Conservation (phyloP, 2,113 vertebrate species). For the Eira barbara region DNA sequence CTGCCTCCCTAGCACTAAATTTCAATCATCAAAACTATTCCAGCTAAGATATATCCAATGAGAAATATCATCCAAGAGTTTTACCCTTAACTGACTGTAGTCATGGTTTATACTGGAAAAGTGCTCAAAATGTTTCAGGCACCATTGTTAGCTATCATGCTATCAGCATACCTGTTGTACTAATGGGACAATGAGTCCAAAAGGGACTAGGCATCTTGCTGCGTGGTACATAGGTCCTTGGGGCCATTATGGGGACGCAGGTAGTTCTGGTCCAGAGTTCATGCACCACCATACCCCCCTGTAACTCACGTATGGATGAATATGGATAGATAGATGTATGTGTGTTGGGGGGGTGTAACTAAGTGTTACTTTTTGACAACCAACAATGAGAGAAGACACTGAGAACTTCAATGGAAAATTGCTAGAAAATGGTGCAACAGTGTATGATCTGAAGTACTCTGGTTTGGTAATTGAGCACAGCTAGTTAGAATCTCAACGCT, state of each 20-base stretch:
- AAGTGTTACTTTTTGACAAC: background rate
- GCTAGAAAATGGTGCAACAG: background rate
- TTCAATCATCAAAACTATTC: background rate
- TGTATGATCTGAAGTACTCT: background rate
- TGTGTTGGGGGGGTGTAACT: fast-evolving
- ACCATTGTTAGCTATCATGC: background rate
- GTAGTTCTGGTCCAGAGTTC: background rate
- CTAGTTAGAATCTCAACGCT: background rate
- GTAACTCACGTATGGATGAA: background rate
- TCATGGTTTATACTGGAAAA: background rate
- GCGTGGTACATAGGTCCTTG: no score
- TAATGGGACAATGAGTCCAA: background rate
- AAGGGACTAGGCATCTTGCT: background rate
- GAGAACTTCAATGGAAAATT: background rate
- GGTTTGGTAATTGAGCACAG: background rate
- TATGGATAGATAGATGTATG: background rate
- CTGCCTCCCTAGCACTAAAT: background rate
- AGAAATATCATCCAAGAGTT: background rate
- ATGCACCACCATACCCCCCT: fast-evolving
- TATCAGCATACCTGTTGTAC: background rate
- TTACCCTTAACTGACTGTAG: background rate
- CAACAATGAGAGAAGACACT: background rate
- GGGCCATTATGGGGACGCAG: background rate
- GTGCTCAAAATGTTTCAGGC: background rate
- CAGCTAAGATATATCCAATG: background rate